These are phyloP conservation scores for Antechinus stuartii DNA, from an alignment of 2,113 vertebrate genomes.

Conservation along the genomic window DNA sequence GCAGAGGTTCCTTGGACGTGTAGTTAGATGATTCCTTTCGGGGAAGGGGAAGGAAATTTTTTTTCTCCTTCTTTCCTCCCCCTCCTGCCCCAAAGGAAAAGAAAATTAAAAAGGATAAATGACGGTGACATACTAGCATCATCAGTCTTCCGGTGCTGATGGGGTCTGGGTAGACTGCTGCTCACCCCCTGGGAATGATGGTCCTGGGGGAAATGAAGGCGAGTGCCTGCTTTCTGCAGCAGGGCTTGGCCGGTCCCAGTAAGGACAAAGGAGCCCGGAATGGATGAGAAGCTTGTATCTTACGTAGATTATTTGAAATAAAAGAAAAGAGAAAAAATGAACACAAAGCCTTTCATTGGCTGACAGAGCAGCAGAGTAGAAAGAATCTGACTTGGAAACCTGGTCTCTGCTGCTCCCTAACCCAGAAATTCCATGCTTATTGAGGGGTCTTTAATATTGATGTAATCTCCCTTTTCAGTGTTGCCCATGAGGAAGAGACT, in stretches of 20 bases:
- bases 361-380: not conserved
- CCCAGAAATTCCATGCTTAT: not conserved
- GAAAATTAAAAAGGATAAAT: slow-evolving; percentile 61
- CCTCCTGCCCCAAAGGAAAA: slow-evolving; percentile 49
- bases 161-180: not conserved
- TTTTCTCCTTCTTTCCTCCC: slow-evolving; percentile 49
- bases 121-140: slow-evolving; percentile 12
- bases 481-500: not conserved
- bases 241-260: not conserved
- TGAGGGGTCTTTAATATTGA: not conserved
- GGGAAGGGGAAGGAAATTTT: not conserved
- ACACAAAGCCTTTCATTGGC: not conserved
- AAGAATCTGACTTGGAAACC: not conserved
- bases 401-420: not conserved
- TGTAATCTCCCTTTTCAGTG: not conserved
- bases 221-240: not conserved
- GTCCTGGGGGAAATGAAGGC: not conserved
- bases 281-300: not conserved
- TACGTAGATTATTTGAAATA: not conserved
- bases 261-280: not conserved
- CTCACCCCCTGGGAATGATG: not conserved
- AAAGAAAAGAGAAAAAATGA: not conserved
- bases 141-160: not conserved
- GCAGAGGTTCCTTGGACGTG: slow-evolving; percentile 75
- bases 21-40: slow-evolving; percentile 62